Percentiles rank a stretch among this genome's conserved stretches.
These are phyloP conservation scores for Pyrgilauda ruficollis DNA, from an alignment of 2,113 vertebrate species.

Conservation along the genomic window DNA sequence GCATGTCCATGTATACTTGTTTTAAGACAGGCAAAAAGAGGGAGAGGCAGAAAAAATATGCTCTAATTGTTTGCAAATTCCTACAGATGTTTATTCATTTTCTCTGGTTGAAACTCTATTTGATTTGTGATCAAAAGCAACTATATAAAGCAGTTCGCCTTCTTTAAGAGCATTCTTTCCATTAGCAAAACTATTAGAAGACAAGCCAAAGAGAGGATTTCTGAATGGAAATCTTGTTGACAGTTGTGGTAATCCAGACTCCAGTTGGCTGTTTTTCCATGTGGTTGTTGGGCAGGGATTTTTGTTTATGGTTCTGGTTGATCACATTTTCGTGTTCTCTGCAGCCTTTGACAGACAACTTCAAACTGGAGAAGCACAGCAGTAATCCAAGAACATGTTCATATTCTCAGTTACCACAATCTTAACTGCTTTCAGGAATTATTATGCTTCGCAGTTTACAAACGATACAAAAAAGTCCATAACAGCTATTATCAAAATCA, in stretches of 20 bases:
- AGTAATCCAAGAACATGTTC: background rate
- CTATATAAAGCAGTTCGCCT: background rate
- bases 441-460: background rate
- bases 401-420: background rate
- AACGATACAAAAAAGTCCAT: background rate
- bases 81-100: slow-evolving; percentile 41
- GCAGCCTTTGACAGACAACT: slow-evolving; percentile 3
- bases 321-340: slow-evolving; percentile 26
- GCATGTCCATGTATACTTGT: background rate
- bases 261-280: background rate
- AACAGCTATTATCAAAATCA: background rate
- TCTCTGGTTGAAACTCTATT: background rate
- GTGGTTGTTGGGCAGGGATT: background rate
- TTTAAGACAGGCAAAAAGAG: background rate
- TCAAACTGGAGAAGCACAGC: background rate
- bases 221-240: slow-evolving; percentile 62
- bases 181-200: slow-evolving; percentile 6
- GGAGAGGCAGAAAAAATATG: background rate
- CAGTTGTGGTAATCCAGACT: slow-evolving; percentile 32
- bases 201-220: slow-evolving; percentile 36
- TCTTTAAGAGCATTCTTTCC: slow-evolving; percentile 52
- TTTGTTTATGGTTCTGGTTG: slow-evolving; percentile 32
- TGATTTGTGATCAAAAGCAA: slow-evolving; percentile 41
- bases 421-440: background rate
- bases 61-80: slow-evolving; percentile 29